Base-by-base conservation (phyloP, 2,113 vertebrate genomes). In the Saccopteryx bilineata region DNA sequence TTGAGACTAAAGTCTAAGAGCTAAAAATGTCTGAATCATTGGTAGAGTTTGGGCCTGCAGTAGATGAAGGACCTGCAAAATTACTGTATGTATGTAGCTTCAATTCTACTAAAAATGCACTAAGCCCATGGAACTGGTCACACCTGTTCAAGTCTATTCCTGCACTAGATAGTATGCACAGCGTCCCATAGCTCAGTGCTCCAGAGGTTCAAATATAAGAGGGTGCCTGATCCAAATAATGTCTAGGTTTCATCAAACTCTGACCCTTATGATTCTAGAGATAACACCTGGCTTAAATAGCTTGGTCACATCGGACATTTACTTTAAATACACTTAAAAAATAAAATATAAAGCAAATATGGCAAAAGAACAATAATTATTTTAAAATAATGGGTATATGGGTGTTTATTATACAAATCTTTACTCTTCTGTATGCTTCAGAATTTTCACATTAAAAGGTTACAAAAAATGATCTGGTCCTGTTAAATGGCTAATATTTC, bases 371-470 rank as follows among this genome's bases (percentile, higher is more conserved):
- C 39, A 94, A 68, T 39, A 75, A 33, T 48, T 68, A 92, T 52
- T 48, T 90, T 82, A 60, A 91, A 48, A 78, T 33, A 50, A 93
- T 11, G 28, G 7, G 19, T 26, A 85, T 19, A 58, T 0, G 80
- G 28, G 58, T 69, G 14, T 74, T 76, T 54, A 54, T 54, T 56
- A 91, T 9, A 68, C 8, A 87, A 33, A 92, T 65, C 11, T 87
- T 39, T 90, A 50, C 21, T 93, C 82, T 89, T 87, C 28, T 81
- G 5, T 76, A 74, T 46, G 19, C 61, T 66, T 93, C 58, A 83
- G 92, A 46, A 26, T 79, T 72, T 93, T 93, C 74, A 78, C 14
- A 83, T 83, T 39, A 86, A 61, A 85, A 91, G 80, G 48, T 93
- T 39, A n/a, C 39, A 56, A 88, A 91, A 71, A 94, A 81, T 14